Evolutionary conservation across 2,888 invertebrate species (phyloP), one percentile per base, ranked within the genome.

Genomic region (Dexiosoma caninum): DNA sequence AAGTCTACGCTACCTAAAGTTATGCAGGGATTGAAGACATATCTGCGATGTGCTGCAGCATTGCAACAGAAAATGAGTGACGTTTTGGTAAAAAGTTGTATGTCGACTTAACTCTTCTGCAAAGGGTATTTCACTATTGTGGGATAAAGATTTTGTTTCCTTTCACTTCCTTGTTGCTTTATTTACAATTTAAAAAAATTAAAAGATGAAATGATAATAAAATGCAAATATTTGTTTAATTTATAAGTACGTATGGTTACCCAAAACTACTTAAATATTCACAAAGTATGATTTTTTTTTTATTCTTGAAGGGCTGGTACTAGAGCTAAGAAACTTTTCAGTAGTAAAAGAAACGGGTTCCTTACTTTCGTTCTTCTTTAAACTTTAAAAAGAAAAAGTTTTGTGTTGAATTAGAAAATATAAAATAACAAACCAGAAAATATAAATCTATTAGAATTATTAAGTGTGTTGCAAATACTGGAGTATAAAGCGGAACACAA

Each of bases 211-310:
- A 75, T 70, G 51, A 53, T 79, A 80, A 80, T 75, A 75, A 80
- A 80, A 80, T 66, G 66, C 75, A 80, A 80, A 80, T 80, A 76
- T 80, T 76, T 80, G 76, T n/a, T 77, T 77, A 81, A 77, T 81
- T 81, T 76, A 81, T 81, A 67, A n/a, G n/a, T n/a, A n/a, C n/a
- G n/a, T n/a, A n/a, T n/a, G n/a, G n/a, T n/a, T 51, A 81, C 76
- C 66, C 67, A 77, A 77, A 81, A 77, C 80, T 77, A 69, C 71
- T 77, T 44, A 81, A 77, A 77, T 67, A 76, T 77, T 76, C 76
- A 81, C 67, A 81, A 81, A 81, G 76, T 57, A 72, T 67, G 76
- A 72, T 57, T 77, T 76, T 57, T n/a, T 53, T 46, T 23, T 21
- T 30, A 19, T 42, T 69, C 27, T 19, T 12, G 19, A 16, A 9